Base-by-base conservation (phyloP, 2,888 invertebrate species). In the Masnerella sp. region DNA sequence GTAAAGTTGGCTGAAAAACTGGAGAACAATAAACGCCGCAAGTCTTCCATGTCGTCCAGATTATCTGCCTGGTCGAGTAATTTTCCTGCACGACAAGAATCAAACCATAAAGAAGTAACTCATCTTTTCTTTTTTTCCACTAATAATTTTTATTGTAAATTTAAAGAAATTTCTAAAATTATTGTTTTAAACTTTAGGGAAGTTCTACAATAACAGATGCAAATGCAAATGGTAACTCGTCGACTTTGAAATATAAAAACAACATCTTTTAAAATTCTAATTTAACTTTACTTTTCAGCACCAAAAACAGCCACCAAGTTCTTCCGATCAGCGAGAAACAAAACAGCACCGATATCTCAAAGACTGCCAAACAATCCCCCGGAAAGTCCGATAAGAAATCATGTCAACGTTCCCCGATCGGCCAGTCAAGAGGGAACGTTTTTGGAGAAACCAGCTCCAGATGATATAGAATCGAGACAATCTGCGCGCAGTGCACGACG, bases 21-120 rank as follows among this genome's bases (percentile, higher is more conserved):
- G 1, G 58, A 51, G 38, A 65, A 43, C 43, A 61, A 34, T 62
- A 58, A 62, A 77, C 45, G 77, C 59, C 62, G 77, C 68, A 64
- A 62, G 77, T 58, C 71, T 69, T 32, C 80, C 81, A 28, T 78
- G 78, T 52, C 81, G 11, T 85, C 85, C 5, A 81, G 70, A 75
- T 25, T 80, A 34, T 83, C 85, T 9, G 76, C 83, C 34, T 79
- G 80, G 42, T 85, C 85, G 0, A 83, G 82, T 78, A 83, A 85
- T 0, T 85, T 84, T 68, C 81, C 83, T 69, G 80, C 82, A 7
- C 82, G 83, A 42, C 78, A 77, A 74, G 80, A 84, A 12, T 78
- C 75, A 11, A 74, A 73, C 47, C 74, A 71, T 59, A 80, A 80
- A 68, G 59, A 32, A 45, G 32, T 73, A 68, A 40, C 54, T 56